Conservation (phyloP, 2,888 invertebrate genomes). For the Nowickia ferox region DNA sequence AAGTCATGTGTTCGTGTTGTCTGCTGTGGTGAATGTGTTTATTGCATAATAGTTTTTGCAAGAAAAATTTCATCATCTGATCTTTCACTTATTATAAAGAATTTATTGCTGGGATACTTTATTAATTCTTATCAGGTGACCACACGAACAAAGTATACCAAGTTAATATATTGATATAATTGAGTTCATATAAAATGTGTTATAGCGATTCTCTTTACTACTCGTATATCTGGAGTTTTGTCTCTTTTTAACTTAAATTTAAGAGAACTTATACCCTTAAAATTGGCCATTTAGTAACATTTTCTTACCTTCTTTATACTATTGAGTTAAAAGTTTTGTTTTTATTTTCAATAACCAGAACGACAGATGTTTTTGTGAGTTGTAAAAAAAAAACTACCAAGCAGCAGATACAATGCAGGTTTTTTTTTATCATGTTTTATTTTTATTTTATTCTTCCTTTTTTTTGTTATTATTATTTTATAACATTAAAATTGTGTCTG, state of each 20-base stretch:
- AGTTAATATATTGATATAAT: not conserved
- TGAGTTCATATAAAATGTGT: not conserved
- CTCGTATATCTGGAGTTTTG: not conserved
- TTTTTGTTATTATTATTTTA: constrained; percentile 27
- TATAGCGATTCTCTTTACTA: not conserved
- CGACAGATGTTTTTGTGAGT: constrained; percentile 72
- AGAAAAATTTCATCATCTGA: not conserved
- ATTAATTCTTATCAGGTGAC: not conserved
- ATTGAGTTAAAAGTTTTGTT: constrained; percentile 21
- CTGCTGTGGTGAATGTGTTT: not conserved
- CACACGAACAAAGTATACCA: not conserved
- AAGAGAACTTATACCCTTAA: constrained; percentile 13
- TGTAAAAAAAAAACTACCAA: constrained; percentile 52
- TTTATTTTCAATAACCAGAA: constrained; percentile 62
- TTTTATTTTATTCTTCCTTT: not conserved
- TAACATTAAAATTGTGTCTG: constrained; percentile 39
- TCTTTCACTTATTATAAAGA: not conserved
- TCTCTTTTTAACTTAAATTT: not conserved
- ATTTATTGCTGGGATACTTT: not conserved
- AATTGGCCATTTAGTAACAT: constrained; percentile 25
- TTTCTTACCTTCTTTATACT: not conserved
- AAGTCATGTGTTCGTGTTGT: too few species aligned
- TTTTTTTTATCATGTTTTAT: constrained; percentile 25
- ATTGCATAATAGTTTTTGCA: not conserved
- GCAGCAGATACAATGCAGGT: constrained; percentile 45